Evolutionary conservation across 2,113 vertebrate species (phyloP).

Genomic region (Aldabrachelys gigantea): DNA sequence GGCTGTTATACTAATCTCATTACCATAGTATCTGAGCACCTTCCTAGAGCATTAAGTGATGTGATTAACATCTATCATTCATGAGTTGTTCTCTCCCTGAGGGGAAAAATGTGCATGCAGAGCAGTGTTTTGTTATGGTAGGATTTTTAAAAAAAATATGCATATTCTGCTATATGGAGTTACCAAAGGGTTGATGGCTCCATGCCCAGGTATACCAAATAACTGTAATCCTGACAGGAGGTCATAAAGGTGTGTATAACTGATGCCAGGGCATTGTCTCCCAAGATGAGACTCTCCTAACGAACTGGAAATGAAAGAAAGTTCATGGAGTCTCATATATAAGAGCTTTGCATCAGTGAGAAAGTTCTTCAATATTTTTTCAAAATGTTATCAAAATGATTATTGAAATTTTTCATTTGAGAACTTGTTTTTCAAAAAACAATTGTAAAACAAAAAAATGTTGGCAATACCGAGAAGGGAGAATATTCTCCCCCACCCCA

Average conservation of each 20-base stretch:
- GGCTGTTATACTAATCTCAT: background rate
- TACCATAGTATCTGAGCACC: background rate
- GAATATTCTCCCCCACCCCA: no score
- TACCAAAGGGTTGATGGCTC: background rate
- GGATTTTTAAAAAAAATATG: background rate
- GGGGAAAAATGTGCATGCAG: background rate
- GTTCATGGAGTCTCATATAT: background rate
- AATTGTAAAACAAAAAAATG: background rate
- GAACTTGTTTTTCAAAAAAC: background rate
- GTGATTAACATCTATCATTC: background rate
- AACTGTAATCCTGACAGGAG: background rate
- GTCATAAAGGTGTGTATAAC: background rate
- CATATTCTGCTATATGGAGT: accelerated
- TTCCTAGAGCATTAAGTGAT: background rate
- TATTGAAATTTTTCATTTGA: background rate
- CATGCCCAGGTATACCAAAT: background rate
- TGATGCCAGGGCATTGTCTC: background rate
- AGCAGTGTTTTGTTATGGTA: background rate
- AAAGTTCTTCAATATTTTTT: background rate
- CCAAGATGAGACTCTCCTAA: background rate
- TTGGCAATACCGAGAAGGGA: background rate
- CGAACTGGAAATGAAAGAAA: background rate
- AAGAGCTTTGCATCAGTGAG: background rate
- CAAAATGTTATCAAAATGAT: background rate
- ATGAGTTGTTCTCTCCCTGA: background rate